Base-by-base conservation (phyloP, 2,113 vertebrate species). In the Eurypyga helias region DNA sequence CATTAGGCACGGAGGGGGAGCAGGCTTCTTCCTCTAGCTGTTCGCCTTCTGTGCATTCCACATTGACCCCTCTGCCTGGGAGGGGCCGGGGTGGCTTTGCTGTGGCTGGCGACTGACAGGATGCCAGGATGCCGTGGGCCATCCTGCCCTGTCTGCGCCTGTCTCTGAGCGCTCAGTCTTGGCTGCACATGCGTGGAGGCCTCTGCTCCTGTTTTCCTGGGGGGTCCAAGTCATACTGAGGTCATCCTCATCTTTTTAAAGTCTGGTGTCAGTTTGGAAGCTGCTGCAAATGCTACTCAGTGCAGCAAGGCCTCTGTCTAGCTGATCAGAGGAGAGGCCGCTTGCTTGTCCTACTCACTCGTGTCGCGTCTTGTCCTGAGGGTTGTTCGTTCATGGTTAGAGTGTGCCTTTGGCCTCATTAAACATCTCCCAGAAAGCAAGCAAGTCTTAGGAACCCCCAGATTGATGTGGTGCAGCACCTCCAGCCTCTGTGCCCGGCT, bases 101-200 rank as follows among this genome's bases (percentile, higher is more conserved):
- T 96, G 91, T 93, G 94, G 89, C 81, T 91, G 83, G 28, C 81
- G 89, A 58, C 80, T 92, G 93, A 84, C 64, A 61, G 76, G 67
- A 33, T 92, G 91, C 93, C 91, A 96, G 86, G 33, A 70, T 76
- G 95, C 83, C 5, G 8, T 81, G 83, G 86, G 83, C 86, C 34
- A 49, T 70, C 83, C 76, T 96, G 76, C 88, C 75, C 90, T 93
- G 87, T 91, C 82, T 94, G 78, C 78, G 77, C 28, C 45, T 76
- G 76, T 95, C 90, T 94, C 62, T 2, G 6, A 73, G 41, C 71
- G 71, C 54, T n/a, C 48, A 23, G 48, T 73, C 77, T 91, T 79
- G 87, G 87, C 93, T 90, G 51, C 67, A 66, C 51, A 89, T 90
- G 60, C 83, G 60, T 78, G 57, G 43, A 94, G 87, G 29, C 55